Base-by-base conservation (phyloP, 2,888 invertebrate genomes). In the Ectemnius continuus region DNA sequence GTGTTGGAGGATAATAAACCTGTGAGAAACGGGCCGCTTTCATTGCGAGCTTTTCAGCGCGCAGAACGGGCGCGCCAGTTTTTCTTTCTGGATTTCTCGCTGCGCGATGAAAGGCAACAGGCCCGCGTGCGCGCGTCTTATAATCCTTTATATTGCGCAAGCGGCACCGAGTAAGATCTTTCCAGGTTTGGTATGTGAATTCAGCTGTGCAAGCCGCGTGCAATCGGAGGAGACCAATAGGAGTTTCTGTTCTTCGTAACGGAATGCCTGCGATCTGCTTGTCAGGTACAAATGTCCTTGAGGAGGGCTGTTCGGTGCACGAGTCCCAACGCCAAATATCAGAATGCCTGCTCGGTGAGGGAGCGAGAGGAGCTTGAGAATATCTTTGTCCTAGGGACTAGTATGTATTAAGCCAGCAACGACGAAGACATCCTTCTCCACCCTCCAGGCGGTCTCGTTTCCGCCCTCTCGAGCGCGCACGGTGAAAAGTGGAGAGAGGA, bases 401-500 rank as follows among this genome's bases (percentile, higher is more conserved):
- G 67, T 64, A 81, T 70, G 67, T 64, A 81, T 70, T 74, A 67
- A 67, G 67, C 67, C 70, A 66, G 64, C 70, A 66, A 62, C 63
- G 70, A 57, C 61, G 60, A 67, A 48, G 67, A 63, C 71, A 63
- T 82, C 75, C 71, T 78, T 70, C 68, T 76, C 69, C 72, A 75
- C 73, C 75, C 75, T 75, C 70, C 70, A 28, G 75, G 75, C 76
- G 70, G 75, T 77, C 78, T 76, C 79, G 78, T 76, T 80, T 84
- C 82, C 81, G 79, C 73, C 80, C 76, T 81, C 73, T 62, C 81
- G 63, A 82, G 78, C 78, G 62, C 61, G 75, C 67, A 71, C 69
- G 67, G 66, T 65, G 73, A 78, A 75, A 77, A 65, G 67, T 61
- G 60, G 70, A 18, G 36, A 36, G 36, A 36, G 36, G 36, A 36